A percentile compares a stretch with the other conserved stretches of the same genome.
Conservation (phyloP, 2,888 invertebrate genomes). For the Gortyna flavago region DNA sequence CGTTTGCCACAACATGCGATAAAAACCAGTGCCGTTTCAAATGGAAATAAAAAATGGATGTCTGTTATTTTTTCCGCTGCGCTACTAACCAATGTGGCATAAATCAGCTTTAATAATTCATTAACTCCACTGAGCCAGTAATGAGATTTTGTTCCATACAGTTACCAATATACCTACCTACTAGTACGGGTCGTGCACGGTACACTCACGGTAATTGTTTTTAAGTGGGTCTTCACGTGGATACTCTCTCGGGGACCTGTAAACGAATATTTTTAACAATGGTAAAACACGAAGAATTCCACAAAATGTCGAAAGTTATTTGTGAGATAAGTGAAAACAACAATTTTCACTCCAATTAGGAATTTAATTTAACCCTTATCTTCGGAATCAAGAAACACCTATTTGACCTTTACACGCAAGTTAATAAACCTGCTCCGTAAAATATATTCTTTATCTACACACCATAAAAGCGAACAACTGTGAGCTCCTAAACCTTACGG, state of each 20-base stretch:
- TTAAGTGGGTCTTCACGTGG: slow-evolving; percentile 41
- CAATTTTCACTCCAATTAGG: slow-evolving; percentile 57
- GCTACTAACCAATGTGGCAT: slow-evolving; percentile 68
- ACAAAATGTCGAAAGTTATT: slow-evolving; percentile 39
- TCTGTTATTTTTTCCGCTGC: slow-evolving; percentile 75
- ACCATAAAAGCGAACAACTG: slow-evolving; percentile 74
- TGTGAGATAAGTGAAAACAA: slow-evolving; percentile 47
- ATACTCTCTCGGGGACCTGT: slow-evolving; percentile 44
- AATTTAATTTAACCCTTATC: slow-evolving; percentile 63
- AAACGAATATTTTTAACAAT: slow-evolving; percentile 53
- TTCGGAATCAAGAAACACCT: slow-evolving; percentile 59
- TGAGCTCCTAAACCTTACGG: slow-evolving; percentile 75
- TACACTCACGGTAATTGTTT: slow-evolving; percentile 59
- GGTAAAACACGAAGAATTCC: slow-evolving; percentile 43
- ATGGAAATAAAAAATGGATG: slow-evolving; percentile 84
- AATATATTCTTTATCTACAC: slow-evolving; percentile 69
- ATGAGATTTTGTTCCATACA: slow-evolving; percentile 56
- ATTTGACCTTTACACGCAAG: slow-evolving; percentile 58
- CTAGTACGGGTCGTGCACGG: slow-evolving; percentile 28
- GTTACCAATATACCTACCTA: slow-evolving; percentile 51
- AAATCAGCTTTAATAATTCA: slow-evolving; percentile 72
- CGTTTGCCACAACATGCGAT: slow-evolving; percentile 83
- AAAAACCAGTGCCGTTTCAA: slow-evolving; percentile 81
- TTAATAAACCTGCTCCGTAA: slow-evolving; percentile 57
- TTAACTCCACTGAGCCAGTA: slow-evolving; percentile 60